Evolutionary conservation across 2,113 vertebrate species (phyloP), one percentile per base, ranked within the genome.

Genomic region (Rissa tridactyla): DNA sequence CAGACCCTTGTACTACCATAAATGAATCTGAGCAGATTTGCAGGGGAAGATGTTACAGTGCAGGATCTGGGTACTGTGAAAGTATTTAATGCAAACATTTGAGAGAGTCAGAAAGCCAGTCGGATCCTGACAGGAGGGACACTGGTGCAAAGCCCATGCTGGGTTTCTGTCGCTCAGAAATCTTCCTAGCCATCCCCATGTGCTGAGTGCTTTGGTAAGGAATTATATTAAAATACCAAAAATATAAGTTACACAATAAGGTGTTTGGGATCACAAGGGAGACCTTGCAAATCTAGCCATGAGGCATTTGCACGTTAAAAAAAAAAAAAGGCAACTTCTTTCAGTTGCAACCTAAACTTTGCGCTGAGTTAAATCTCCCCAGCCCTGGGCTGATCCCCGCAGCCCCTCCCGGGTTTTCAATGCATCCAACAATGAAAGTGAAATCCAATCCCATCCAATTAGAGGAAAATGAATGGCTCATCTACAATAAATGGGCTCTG

Each of bases 361-460:
- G 84, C 58, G 91, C 64, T 83, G 57, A 94, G 82, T 95, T 96
- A 94, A 97, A 96, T 81, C 92, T 94, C 86, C 71, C 86, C 91
- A 73, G 71, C 84, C 73, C 70, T 91, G 88, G 65, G 61, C 69
- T 97, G 95, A 96, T 96, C 91, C 82, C 94, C 19, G 15, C 57
- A 96, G 83, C 91, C 82, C 91, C 96, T 92, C 94, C 95, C 71
- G 94, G 82, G 90, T 94, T 97, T 97, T 97, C 94, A 96, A 38
- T 88, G 89, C 86, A 80, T 88, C 81, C 88, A 94, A 96, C 94
- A 97, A 97, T 97, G 94, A 96, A 97, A 96, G 89, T 96, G 96
- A 97, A 97, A 97, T 96, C 92, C 97, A 97, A 80, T 97, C 95
- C 96, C 96, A 96, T 95, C 96, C 97, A 97, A 96, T 97, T 97